Percentiles rank a stretch among this genome's conserved stretches.
Evolutionary conservation across 1,140 invertebrate species (phyloP).

Genomic region (Drosophila ficusphila): DNA sequence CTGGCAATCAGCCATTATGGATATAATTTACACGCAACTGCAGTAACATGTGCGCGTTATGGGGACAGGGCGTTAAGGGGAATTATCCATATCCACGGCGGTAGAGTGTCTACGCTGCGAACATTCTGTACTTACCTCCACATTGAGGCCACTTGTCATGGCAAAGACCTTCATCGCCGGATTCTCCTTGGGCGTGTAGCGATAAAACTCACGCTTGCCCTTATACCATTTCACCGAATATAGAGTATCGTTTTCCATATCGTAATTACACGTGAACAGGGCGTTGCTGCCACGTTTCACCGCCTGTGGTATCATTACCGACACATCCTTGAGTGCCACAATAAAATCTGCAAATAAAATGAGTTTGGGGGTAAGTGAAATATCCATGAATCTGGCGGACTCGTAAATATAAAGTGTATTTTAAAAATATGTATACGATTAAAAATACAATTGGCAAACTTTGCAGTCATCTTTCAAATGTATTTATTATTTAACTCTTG

Average conservation of each 20-base stretch:
- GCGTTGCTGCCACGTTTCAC: slow-evolving; percentile 89
- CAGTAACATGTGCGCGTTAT: slow-evolving; percentile 72
- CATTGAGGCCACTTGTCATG: slow-evolving; percentile 86
- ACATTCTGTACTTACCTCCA: slow-evolving; percentile 88
- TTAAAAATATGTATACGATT: slow-evolving; percentile 2
- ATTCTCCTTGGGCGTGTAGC: slow-evolving; percentile 88
- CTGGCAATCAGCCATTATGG: slow-evolving; percentile 76
- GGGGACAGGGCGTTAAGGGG: slow-evolving; percentile 6
- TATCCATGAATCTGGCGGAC: slow-evolving; percentile 16
- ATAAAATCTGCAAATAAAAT: slow-evolving; percentile 79
- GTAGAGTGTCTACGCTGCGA: not conserved
- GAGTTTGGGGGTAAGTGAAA: slow-evolving; percentile 14
- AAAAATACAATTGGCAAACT: not conserved
- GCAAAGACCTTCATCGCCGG: slow-evolving; percentile 89
- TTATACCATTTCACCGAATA: slow-evolving; percentile 95
- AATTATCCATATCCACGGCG: not conserved
- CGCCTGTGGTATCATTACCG: slow-evolving; percentile 88
- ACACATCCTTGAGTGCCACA: slow-evolving; percentile 87
- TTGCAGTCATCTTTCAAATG: too few relatives aligned
- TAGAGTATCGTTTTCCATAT: slow-evolving; percentile 90
- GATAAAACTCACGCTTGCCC: slow-evolving; percentile 88
- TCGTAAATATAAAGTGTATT: slow-evolving; percentile 11
- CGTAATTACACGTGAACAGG: slow-evolving; percentile 90
- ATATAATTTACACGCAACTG: slow-evolving; percentile 79
- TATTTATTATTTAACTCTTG: too few relatives aligned